Evolutionary conservation across 2,888 invertebrate species (phyloP).

Genomic region (Tetheella fluctuosa): DNA sequence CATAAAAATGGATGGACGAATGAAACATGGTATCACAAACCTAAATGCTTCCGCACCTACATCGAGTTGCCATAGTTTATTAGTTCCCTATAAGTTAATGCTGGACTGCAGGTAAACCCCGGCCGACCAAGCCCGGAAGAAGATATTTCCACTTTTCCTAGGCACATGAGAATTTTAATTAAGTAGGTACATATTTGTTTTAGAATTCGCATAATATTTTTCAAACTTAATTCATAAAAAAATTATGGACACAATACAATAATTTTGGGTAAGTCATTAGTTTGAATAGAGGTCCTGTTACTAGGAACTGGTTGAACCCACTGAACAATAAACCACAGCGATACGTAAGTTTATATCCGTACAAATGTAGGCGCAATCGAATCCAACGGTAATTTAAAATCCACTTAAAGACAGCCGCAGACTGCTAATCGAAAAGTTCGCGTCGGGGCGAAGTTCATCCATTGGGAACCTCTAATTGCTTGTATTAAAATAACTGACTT

Average conservation of each 20-base stretch:
- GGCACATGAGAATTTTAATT: too few species aligned
- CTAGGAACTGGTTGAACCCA: neutral
- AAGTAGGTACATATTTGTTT: too few species aligned
- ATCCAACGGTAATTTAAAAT: slow-evolving; percentile 76
- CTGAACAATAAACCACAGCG: slow-evolving; percentile 1
- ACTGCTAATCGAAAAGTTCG: slow-evolving; percentile 79
- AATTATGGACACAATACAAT: too few species aligned
- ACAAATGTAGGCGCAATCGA: slow-evolving; percentile 49
- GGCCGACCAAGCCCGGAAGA: too few species aligned
- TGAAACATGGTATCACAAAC: neutral
- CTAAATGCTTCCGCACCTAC: neutral
- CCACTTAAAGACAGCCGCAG: slow-evolving; percentile 82
- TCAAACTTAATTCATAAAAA: too few species aligned
- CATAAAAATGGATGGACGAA: neutral
- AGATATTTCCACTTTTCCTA: too few species aligned
- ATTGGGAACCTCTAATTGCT: slow-evolving; percentile 77
- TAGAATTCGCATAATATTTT: too few species aligned
- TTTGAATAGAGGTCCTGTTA: too few species aligned
- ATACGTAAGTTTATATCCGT: slow-evolving; percentile 5
- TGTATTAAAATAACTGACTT: slow-evolving; percentile 83
- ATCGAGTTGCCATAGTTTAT: too few species aligned
- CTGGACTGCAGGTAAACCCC: too few species aligned
- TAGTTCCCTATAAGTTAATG: too few species aligned
- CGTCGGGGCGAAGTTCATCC: slow-evolving; percentile 61
- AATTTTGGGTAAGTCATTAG: too few species aligned